Evolutionary conservation across 2,797 vertebrate species (phyloP).

Genomic region (Miichthys miiuy): DNA sequence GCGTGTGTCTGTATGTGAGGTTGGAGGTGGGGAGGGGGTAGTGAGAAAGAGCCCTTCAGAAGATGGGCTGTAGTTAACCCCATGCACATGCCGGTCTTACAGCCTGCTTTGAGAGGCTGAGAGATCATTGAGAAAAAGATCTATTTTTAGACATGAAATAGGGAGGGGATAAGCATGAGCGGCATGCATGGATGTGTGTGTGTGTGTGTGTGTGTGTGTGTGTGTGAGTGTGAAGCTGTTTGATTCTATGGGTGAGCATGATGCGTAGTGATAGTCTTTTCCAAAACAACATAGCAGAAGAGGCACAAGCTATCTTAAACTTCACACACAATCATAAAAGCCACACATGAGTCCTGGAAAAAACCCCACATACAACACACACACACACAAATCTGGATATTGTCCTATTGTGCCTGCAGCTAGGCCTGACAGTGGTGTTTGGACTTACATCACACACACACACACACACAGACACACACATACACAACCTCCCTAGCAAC

Average conservation of each 20-base stretch:
- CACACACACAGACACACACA: slow-evolving; percentile 10
- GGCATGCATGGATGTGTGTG: slow-evolving; percentile 22
- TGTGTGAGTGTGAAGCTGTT: slow-evolving; percentile 42
- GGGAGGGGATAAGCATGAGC: slow-evolving; percentile 68
- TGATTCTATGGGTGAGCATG: slow-evolving; percentile 74
- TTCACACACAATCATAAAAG: slow-evolving; percentile 73
- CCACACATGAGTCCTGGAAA: slow-evolving; percentile 58
- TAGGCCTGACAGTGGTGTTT: slow-evolving; percentile 75
- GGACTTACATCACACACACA: slow-evolving; percentile 70
- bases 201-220: slow-evolving; percentile 25
- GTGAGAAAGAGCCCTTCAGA: slow-evolving; percentile 63
- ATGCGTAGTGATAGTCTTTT: slow-evolving; percentile 73
- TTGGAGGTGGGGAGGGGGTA: slow-evolving; percentile 14
- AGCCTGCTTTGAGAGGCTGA: slow-evolving; percentile 74
- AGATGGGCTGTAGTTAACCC: slow-evolving; percentile 74
- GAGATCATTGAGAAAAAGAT: slow-evolving; percentile 80
- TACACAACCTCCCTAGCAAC: slow-evolving; percentile 75
- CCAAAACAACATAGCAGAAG: slow-evolving; percentile 68
- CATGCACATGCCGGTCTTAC: slow-evolving; percentile 70
- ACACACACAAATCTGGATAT: slow-evolving; percentile 73
- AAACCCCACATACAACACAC: slow-evolving; percentile 42
- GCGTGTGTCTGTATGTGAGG: slow-evolving; percentile 17
- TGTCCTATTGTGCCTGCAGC: slow-evolving; percentile 73
- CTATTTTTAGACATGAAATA: slow-evolving; percentile 81
- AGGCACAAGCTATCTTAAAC: slow-evolving; percentile 69